Conservation (phyloP, 2,888 invertebrate species). For the Taphrorychus bicolor region DNA sequence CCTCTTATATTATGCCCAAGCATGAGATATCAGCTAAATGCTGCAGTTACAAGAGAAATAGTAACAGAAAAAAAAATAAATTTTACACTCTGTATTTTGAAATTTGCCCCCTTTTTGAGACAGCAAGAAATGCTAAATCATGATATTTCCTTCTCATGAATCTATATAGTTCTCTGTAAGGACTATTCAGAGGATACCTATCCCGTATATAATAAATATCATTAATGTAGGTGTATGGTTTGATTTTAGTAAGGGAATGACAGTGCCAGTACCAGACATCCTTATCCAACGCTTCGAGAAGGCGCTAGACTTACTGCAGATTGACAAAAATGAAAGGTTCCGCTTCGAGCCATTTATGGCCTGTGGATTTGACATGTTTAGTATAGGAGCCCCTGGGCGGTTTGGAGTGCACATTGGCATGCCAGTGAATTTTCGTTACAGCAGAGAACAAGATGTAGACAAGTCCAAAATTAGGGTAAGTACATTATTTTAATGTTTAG, state of each 20-base stretch:
- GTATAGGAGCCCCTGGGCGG: constrained; percentile 66
- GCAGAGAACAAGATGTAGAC: constrained; percentile 64
- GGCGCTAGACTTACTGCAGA: constrained; percentile 67
- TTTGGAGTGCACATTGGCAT: constrained; percentile 72
- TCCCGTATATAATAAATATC: background rate
- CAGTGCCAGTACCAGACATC: constrained; percentile 64
- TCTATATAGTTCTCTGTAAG: too few relatives aligned
- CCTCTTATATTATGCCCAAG: too few relatives aligned
- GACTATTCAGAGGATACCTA: too few relatives aligned
- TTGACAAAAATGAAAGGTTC: constrained; percentile 62
- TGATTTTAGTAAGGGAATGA: constrained; percentile 65
- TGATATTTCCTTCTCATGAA: too few relatives aligned
- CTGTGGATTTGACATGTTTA: constrained; percentile 75
- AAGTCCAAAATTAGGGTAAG: constrained; percentile 57
- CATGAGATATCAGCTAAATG: too few relatives aligned
- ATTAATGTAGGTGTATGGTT: too few relatives aligned
- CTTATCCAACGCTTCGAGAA: constrained; percentile 63
- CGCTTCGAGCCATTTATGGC: constrained; percentile 72
- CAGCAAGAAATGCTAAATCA: background rate
- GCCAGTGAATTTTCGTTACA: constrained; percentile 74
- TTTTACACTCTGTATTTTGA: too few relatives aligned
- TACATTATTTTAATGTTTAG: background rate
- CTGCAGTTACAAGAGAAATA: too few relatives aligned
- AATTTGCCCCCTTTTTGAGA: too few relatives aligned
- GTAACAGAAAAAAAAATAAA: too few relatives aligned